Evolutionary conservation across 2,797 vertebrate genomes (phyloP).

Genomic region (Picus viridis): DNA sequence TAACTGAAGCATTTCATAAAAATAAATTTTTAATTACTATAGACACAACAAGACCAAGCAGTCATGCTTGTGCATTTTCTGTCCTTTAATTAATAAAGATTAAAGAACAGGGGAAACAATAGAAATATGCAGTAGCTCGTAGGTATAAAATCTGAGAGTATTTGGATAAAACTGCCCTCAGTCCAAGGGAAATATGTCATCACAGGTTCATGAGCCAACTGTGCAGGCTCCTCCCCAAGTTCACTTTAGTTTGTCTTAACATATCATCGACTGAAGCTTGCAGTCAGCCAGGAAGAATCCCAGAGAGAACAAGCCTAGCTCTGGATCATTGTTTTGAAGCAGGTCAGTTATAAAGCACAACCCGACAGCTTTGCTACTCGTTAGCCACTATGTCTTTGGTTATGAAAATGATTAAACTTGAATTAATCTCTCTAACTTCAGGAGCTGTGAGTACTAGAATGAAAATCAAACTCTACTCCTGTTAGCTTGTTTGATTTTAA

Average conservation of each 20-base stretch:
- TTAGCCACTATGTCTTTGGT: neutral
- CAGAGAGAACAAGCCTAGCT: neutral
- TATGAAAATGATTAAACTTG: constrained; percentile 6
- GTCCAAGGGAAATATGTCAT: constrained; percentile 61
- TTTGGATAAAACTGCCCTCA: constrained; percentile 25
- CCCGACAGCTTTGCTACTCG: neutral
- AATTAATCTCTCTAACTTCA: neutral
- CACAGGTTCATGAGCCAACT: constrained; percentile 43
- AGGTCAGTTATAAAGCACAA: neutral
- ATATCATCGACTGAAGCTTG: constrained; percentile 11
- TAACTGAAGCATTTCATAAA: constrained; percentile 53
- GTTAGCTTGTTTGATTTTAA: constrained; percentile 8
- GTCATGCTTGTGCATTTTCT: neutral
- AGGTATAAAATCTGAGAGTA: neutral
- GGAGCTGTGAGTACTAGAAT: neutral
- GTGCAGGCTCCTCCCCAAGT: constrained; percentile 51
- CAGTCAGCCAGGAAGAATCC: neutral
- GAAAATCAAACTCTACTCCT: neutral
- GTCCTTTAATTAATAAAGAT: constrained; percentile 34
- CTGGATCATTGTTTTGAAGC: constrained; percentile 9
- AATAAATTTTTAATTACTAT: constrained; percentile 26
- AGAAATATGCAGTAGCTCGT: neutral
- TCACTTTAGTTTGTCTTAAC: constrained; percentile 39
- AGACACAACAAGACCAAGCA: constrained; percentile 29
- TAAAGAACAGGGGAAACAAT: constrained; percentile 12